These are phyloP conservation scores for Spongilla lacustris DNA, from an alignment of 37 sponge, comb jelly and placozoan genomes.

Conservation along the genomic window DNA sequence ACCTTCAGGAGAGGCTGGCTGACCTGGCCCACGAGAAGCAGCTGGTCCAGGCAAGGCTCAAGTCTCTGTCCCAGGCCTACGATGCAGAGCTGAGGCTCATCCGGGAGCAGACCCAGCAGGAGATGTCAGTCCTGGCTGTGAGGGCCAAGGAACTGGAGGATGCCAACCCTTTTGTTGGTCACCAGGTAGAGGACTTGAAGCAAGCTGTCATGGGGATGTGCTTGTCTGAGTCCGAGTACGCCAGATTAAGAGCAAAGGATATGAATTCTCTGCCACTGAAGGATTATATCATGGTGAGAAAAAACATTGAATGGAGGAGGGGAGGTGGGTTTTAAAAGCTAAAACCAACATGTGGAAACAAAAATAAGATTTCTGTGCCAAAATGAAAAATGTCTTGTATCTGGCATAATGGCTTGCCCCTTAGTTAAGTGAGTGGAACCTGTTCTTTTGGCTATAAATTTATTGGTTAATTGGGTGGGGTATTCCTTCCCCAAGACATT, in stretches of 20 bases:
- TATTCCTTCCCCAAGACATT: no score
- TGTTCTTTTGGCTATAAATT: no score
- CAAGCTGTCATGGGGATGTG: conserved; percentile 4
- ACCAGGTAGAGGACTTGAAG: conserved; percentile 14
- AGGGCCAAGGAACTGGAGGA: conserved; percentile 19
- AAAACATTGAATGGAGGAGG: not conserved
- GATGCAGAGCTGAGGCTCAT: conserved; percentile 44
- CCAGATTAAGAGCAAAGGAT: not conserved
- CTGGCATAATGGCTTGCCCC: no score
- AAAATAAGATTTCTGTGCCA: no score
- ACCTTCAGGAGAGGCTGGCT: conserved; percentile 75
- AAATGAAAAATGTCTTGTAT: no score
- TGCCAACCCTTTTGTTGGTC: not conserved
- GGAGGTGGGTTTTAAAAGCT: not conserved
- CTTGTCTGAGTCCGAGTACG: conserved; percentile 13
- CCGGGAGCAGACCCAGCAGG: conserved; percentile 17
- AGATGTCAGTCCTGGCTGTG: conserved; percentile 8
- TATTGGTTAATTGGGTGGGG: no score
- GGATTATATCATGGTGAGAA: conserved; percentile 27
- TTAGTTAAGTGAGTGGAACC: no score
- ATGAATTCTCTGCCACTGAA: conserved; percentile 5
- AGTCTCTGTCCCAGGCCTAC: conserved; percentile 46
- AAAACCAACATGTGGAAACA: no score
- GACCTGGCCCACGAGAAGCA: conserved; percentile 69
- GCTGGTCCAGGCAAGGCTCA: conserved; percentile 45